Evolutionary conservation across 2,797 vertebrate species (phyloP).

Genomic region (Sphenodon punctatus): DNA sequence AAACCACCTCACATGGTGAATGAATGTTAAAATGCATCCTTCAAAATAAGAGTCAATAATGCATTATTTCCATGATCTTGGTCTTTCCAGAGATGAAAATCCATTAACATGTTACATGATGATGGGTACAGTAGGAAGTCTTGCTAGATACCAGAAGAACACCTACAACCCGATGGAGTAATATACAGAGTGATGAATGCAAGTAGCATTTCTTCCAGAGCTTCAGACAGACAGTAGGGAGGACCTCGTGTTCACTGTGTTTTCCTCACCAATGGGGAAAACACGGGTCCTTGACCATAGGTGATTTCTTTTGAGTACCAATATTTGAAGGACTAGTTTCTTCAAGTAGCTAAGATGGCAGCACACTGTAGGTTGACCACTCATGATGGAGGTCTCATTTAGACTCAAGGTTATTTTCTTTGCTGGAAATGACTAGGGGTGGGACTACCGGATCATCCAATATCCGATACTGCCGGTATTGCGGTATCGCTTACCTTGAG

Average conservation of each 20-base stretch:
- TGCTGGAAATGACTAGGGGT: not conserved
- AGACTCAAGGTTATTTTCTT: not conserved
- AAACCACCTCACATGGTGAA: too few relatives aligned
- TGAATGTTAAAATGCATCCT: too few relatives aligned
- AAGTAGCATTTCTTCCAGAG: rapidly evolving
- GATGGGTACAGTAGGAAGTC: not conserved
- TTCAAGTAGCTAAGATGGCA: not conserved
- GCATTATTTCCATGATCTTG: too few relatives aligned
- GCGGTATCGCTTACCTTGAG: too few relatives aligned
- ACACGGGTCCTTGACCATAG: too few relatives aligned
- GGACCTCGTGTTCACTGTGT: not conserved
- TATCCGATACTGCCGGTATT: too few relatives aligned
- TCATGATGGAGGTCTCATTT: not conserved
- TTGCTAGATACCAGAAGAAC: not conserved
- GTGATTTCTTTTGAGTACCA: not conserved
- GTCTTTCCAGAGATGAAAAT: not conserved
- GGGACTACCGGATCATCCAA: too few relatives aligned
- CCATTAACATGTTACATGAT: not conserved
- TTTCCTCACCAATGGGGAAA: too few relatives aligned
- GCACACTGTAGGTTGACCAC: not conserved
- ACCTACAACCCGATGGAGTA: not conserved
- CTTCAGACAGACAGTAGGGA: not conserved
- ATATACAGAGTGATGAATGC: not conserved
- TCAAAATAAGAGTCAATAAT: too few relatives aligned
- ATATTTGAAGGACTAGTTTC: not conserved